Percentiles rank a stretch among this genome's conserved stretches.
Conservation (phyloP, 2,113 vertebrate species). For the Tiliqua scincoides region DNA sequence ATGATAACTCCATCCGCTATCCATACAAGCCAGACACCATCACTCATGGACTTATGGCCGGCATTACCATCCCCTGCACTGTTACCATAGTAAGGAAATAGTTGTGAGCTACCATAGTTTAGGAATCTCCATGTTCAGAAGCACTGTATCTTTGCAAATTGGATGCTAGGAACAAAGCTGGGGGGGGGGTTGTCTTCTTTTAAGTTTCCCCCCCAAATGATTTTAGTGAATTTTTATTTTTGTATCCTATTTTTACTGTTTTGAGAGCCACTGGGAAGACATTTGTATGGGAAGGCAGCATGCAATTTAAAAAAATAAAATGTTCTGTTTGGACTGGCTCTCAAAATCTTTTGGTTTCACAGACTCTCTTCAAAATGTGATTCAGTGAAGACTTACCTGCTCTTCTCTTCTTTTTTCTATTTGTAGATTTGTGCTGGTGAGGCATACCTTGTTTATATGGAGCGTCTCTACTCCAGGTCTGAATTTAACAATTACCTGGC, state of each 20-base stretch:
- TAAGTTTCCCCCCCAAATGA: too few species aligned
- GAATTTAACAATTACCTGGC: conserved; percentile 92
- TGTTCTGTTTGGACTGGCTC: neutral
- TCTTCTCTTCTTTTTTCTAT: neutral
- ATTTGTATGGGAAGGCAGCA: too few species aligned
- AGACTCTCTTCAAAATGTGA: neutral
- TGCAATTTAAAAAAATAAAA: too few species aligned
- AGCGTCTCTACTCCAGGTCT: conserved; percentile 88
- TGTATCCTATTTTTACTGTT: too few species aligned
- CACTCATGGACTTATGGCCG: conserved; percentile 89
- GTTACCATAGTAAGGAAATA: conserved; percentile 85
- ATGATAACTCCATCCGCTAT: conserved; percentile 89
- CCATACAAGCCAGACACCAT: conserved; percentile 91
- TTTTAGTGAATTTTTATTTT: too few species aligned
- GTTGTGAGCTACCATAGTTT: neutral
- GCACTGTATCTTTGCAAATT: neutral
- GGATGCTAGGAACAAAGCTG: too few species aligned
- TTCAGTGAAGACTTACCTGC: too few species aligned
- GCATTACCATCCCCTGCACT: conserved; percentile 88
- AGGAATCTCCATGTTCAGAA: too few species aligned
- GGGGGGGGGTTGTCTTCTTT: too few species aligned
- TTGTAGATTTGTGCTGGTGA: conserved; percentile 86
- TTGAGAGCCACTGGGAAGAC: too few species aligned
- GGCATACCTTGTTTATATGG: conserved; percentile 88
- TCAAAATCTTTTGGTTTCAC: neutral